A percentile compares a stretch with the other conserved stretches of the same genome.
These are phyloP conservation scores for Hippocampus zosterae DNA, from an alignment of 2,113 vertebrate genomes.

Conservation along the genomic window DNA sequence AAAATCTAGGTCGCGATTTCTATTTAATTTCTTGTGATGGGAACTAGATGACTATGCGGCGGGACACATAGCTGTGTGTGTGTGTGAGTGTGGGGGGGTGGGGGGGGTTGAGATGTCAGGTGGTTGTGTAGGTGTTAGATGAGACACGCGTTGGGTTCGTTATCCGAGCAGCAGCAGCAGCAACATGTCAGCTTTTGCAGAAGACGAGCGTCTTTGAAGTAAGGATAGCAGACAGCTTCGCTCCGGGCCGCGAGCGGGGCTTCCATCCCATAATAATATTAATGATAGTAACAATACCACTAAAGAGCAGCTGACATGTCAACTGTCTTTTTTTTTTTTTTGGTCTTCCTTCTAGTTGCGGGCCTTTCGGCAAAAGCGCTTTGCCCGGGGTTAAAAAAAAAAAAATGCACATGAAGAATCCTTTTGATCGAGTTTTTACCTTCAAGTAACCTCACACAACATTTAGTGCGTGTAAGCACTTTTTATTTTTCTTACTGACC, in stretches of 20 bases:
- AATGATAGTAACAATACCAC: background rate
- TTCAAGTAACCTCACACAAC: slow-evolving; percentile 37
- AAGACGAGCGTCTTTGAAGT: slow-evolving; percentile 49
- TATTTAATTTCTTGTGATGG: too few relatives aligned
- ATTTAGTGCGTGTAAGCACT: slow-evolving; percentile 59
- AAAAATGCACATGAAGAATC: slow-evolving; percentile 48
- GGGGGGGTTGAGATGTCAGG: background rate
- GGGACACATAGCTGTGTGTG: too few relatives aligned
- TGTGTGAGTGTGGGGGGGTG: too few relatives aligned
- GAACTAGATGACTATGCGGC: too few relatives aligned
- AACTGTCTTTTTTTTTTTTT: slow-evolving; percentile 52
- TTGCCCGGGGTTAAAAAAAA: slow-evolving; percentile 55
- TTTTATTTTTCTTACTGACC: slow-evolving; percentile 63
- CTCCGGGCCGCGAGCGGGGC: slow-evolving; percentile 48
- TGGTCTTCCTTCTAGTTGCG: slow-evolving; percentile 35
- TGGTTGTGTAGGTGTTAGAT: background rate
- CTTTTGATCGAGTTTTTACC: slow-evolving; percentile 62
- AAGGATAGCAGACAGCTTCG: slow-evolving; percentile 42
- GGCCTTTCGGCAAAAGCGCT: slow-evolving; percentile 40
- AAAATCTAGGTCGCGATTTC: too few relatives aligned
- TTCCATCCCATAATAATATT: slow-evolving; percentile 44
- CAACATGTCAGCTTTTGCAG: slow-evolving; percentile 4
- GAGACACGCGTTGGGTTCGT: background rate
- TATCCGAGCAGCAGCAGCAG: slow-evolving; percentile 28
- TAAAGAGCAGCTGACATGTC: slow-evolving; percentile 44